Evolutionary conservation across 2,797 vertebrate genomes (phyloP), one percentile per base, ranked within the genome.

Genomic region (Aldrovandia affinis): DNA sequence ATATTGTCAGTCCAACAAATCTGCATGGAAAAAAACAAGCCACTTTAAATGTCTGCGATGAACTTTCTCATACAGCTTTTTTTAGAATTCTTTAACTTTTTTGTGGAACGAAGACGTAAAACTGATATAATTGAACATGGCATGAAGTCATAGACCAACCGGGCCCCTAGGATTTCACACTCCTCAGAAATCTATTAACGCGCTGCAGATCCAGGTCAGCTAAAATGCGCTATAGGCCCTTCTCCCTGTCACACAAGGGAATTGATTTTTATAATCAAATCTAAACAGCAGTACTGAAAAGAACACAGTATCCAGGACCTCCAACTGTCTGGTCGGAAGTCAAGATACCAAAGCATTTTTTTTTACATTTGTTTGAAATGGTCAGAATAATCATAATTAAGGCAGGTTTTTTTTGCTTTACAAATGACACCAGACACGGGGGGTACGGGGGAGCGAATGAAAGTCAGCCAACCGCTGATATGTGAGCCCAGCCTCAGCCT

Each of bases 211-310:
- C 39, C 33, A 65, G 63, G 36, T 44, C 42, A 50, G 61, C 44
- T 68, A 14, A 30, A 39, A 50, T 28, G n/a, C 39, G 42, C 39
- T 52, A 18, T 15, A n/a, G 42, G 1, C 14, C n/a, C 12, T 36
- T 33, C 28, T 25, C 18, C 4, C 39, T 33, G n/a, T 18, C 15
- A 54, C 14, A 55, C 73, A 25, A 77, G 25, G 42, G 68, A 73
- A 44, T 77, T 77, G 22, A 77, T 77, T 77, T n/a, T 47, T 77
- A 47, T 25, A 44, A 77, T 77, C 9, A 20, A 47, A 77, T 79
- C 28, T 55, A 20, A 79, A 7, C 78, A 79, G 78, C 14, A 30
- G n/a, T 14, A 15, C 25, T 25, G 44, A 47, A 44, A 54, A 42
- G 5, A 52, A 55, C 50, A 52, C n/a, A 42, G 39, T 42, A 10